Base-by-base conservation (phyloP, 1,140 invertebrate genomes). In the Leptinotarsa undecemlineata region DNA sequence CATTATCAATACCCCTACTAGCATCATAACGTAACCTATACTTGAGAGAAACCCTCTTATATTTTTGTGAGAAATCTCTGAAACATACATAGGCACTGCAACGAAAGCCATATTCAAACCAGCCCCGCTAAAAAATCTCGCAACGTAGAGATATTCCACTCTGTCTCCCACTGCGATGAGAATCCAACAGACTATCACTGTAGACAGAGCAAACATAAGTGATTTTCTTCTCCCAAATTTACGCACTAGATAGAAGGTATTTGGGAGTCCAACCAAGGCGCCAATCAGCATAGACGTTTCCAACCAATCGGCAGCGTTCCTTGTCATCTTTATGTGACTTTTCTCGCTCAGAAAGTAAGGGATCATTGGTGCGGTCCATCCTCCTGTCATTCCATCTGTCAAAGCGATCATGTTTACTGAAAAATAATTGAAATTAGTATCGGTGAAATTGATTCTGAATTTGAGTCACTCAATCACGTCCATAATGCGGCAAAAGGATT, bases 351-450 rank as follows among this genome's bases (percentile, higher is more conserved):
- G 81, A 33, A 91, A 82, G 48, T 86, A 82, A 8, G 88, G 87
- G 15, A 91, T 79, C 1, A 90, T 87, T 2, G 91, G 90, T 0
- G 91, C 89, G 6, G 90, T 89, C 89, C 91, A 92, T 13, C 88
- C 90, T 42, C 82, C 82, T 48, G 80, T 77, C 80, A 84, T 84
- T 47, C 83, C 82, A 81, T 84, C 82, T 17, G 82, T 81, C 26
- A 83, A 74, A 61, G 81, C 76, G 61, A 78, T 71, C 13, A 78
- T 68, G 15, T 68, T 77, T 62, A 77, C 83, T 84, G 68, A 75
- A 57, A 57, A 57, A 57, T 17, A 57, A 57, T 17, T 57, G 4
- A 57, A 57, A 57, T 42, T 11, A 42, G 8, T 42, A 11, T 42
- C 33, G 17, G 4, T 17, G 15, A 57, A 57, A 57, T 17, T 15